Evolutionary conservation across 2,113 vertebrate genomes (phyloP), one percentile per base, ranked within the genome.

Genomic region (Anoura caudifer): DNA sequence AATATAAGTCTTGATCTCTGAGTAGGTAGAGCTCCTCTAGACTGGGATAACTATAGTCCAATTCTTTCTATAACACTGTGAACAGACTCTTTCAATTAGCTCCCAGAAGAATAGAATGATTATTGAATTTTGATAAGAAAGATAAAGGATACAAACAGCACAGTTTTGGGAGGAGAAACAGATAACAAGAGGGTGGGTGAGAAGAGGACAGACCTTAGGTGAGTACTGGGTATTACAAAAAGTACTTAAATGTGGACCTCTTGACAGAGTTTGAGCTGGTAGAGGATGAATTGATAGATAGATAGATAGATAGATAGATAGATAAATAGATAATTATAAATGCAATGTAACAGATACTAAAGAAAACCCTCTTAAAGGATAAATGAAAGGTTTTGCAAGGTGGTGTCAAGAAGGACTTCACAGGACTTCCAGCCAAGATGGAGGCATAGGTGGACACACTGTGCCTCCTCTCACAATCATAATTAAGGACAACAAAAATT

Each of bases 71-170:
- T 20, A 84, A 38, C 5, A 38, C 31, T 47, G 11, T 17, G n/a
- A 90, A 79, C 59, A 90, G 43, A 90, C 20, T 59, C 36, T 95
- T 94, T 96, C 76, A 87, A 0, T 90, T 95, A 79, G 56, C 31
- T 93, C 11, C 61, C n/a, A 77, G 77, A 91, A 95, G 59, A 96
- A 65, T 89, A 47, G 54, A 43, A 76, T 85, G 52, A 89, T 41
- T 90, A 87, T 61, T 90, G 65, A 90, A 67, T 95, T 90, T 95
- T 94, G 28, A 69, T 87, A n/a, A 88, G 36, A 54, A 50, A 90
- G 61, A 22, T 65, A 86, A 81, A 54, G 45, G 84, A 67, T 56
- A 52, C 33, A 59, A 92, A 85, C 36, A 90, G 41, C 69, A 77
- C 3, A 36, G 19, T 94, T 87, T 76, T 82, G 75, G 33, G 45